A percentile compares a stretch with the other conserved stretches of the same genome.
Conservation (phyloP, 2,797 vertebrate genomes). For the Artibeus jamaicensis region DNA sequence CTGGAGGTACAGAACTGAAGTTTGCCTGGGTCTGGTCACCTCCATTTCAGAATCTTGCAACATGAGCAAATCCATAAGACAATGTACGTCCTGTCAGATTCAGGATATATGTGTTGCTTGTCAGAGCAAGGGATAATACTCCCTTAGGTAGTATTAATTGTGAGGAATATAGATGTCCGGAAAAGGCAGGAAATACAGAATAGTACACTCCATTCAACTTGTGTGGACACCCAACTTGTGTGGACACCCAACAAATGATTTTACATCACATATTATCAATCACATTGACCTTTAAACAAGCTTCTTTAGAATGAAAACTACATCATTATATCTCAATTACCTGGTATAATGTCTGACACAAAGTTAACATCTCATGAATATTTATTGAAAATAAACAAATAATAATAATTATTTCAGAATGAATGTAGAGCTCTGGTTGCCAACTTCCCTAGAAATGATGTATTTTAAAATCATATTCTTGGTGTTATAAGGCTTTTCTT, state of each 20-base stretch:
- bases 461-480: not conserved
- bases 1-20: not conserved
- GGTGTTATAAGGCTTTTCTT: not conserved
- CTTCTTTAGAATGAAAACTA: not conserved
- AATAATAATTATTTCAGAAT: not conserved
- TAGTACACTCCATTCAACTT: not conserved
- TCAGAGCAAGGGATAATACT: too few species aligned
- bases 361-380: not conserved
- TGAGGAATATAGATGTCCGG: not conserved
- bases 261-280: not conserved
- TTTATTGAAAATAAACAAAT: not conserved
- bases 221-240: not conserved
- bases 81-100: not conserved
- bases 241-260: not conserved
- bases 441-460: not conserved
- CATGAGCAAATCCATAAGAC: not conserved
- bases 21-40: not conserved
- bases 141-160: not conserved
- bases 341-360: not conserved
- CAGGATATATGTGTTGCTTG: not conserved
- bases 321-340: not conserved
- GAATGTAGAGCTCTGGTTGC: not conserved
- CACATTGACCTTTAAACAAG: not conserved
- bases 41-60: not conserved
- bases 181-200: not conserved